Conservation (phyloP, 1,140 invertebrate genomes). For the Cotesia typhae region DNA sequence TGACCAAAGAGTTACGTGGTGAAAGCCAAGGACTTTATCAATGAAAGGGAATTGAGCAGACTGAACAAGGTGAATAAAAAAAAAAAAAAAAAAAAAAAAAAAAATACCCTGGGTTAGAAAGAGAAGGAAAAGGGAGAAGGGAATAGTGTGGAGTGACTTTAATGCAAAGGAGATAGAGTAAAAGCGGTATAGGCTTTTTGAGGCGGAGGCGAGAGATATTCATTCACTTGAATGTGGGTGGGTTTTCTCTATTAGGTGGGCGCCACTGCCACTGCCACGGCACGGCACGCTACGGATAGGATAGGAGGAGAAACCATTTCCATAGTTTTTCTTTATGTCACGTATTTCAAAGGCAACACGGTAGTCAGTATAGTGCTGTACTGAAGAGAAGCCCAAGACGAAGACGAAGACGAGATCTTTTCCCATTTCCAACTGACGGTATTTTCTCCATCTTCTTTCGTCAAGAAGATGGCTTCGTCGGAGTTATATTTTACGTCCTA, state of each 20-base stretch:
- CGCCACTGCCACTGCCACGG: too few relatives aligned
- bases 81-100: too few relatives aligned
- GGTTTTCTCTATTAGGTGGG: conserved; percentile 11
- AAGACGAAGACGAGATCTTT: neutral
- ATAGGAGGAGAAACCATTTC: conserved; percentile 21
- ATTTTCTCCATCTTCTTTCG: too few relatives aligned
- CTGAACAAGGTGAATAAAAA: too few relatives aligned
- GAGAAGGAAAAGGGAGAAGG: neutral
- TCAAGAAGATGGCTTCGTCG: too few relatives aligned
- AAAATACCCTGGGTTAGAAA: neutral
- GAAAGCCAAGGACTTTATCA: too few relatives aligned
- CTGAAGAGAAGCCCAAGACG: too few relatives aligned
- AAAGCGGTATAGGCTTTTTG: neutral
- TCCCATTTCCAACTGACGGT: neutral
- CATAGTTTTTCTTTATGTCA: conserved; percentile 29
- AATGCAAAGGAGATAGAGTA: neutral
- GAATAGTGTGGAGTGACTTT: too few relatives aligned
- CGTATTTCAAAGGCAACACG: conserved; percentile 19
- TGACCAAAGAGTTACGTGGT: too few relatives aligned
- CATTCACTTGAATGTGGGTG: conserved; percentile 7
- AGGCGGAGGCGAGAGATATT: conserved; percentile 20
- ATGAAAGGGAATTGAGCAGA: too few relatives aligned
- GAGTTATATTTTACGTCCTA: too few relatives aligned
- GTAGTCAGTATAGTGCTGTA: neutral
- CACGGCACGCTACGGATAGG: too few relatives aligned